Conservation (phyloP, 2,888 invertebrate genomes). For the Epistrophe eligans region DNA sequence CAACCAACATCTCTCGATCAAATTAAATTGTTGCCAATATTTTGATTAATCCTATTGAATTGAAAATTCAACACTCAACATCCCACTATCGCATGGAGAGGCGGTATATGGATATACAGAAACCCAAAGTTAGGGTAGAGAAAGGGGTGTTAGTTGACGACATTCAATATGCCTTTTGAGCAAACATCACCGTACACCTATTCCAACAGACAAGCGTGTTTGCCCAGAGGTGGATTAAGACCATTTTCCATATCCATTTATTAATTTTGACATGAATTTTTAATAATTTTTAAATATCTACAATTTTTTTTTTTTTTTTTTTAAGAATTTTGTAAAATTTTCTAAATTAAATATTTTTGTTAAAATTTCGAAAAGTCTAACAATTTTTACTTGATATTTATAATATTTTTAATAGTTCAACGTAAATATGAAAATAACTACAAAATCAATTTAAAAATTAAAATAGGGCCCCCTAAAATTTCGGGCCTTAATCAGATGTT, state of each 20-base stretch:
- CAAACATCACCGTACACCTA: not conserved
- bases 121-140: not conserved
- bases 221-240: not conserved
- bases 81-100: not conserved
- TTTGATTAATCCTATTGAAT: conserved; percentile 40
- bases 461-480: not conserved
- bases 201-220: not conserved
- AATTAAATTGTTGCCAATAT: conserved; percentile 54
- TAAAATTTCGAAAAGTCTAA: not conserved
- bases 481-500: not conserved
- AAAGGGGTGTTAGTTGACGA: conserved; percentile 26
- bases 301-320: too few relatives aligned
- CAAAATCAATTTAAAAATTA: not conserved
- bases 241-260: too few relatives aligned
- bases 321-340: too few relatives aligned
- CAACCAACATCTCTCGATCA: conserved; percentile 18
- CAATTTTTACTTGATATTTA: not conserved
- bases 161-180: conserved; percentile 18
- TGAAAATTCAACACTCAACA: conserved; percentile 11
- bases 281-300: too few relatives aligned
- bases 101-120: not conserved
- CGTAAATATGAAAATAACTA: not conserved
- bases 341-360: too few relatives aligned
- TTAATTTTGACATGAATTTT: too few relatives aligned
- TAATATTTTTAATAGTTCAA: too few relatives aligned